Conservation (phyloP, 2,888 invertebrate species). For the Palloptera scutellata region DNA sequence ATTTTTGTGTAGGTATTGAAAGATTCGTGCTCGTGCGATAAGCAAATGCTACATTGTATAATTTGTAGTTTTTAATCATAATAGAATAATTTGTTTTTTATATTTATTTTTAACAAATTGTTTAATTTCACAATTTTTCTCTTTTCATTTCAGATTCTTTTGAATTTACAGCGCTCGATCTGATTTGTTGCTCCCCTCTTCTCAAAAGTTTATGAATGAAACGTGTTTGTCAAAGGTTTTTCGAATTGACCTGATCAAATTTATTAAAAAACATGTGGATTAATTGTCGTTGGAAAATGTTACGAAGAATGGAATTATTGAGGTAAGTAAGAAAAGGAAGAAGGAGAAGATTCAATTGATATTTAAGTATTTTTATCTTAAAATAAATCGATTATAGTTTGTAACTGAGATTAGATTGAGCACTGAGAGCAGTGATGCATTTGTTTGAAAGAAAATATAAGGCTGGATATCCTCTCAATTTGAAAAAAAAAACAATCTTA, state of each 20-base stretch:
- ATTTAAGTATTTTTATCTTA: background rate
- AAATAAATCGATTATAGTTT: too few species aligned
- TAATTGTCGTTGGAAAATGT: slow-evolving; percentile 15
- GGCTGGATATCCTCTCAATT: too few species aligned
- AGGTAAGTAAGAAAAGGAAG: slow-evolving; percentile 26
- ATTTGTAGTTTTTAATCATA: background rate
- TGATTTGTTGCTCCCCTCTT: too few species aligned
- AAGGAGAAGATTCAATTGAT: background rate
- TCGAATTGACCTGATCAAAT: background rate
- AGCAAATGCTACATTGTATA: background rate
- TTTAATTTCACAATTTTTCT: too few species aligned
- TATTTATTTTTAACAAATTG: too few species aligned
- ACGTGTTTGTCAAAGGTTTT: slow-evolving; percentile 4
- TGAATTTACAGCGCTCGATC: too few species aligned
- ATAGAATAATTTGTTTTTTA: background rate
- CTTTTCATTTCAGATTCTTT: too few species aligned
- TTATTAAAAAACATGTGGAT: slow-evolving; percentile 24
- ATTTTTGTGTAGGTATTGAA: too few species aligned
- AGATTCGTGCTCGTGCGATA: background rate
- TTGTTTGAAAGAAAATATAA: too few species aligned
- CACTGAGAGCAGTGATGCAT: too few species aligned
- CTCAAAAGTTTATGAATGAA: background rate
- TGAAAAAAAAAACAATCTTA: too few species aligned
- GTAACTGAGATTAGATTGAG: background rate
- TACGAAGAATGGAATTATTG: slow-evolving; percentile 17